Conservation (phyloP, 2,888 invertebrate genomes). For the Scaptomyza reducta region DNA sequence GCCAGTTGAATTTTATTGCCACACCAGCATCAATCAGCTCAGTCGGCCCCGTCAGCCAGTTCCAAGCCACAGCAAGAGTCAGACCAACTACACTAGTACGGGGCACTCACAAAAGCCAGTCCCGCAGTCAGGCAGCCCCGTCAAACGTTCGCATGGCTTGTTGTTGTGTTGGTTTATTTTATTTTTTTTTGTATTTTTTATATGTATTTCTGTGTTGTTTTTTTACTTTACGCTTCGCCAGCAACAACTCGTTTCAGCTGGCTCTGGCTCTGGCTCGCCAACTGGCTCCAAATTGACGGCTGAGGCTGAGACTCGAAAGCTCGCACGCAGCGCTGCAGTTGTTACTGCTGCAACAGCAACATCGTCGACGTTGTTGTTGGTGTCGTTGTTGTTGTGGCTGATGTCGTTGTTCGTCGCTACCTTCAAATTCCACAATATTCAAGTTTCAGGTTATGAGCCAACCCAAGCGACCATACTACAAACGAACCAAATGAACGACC, state of each 20-base stretch:
- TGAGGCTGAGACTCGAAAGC: conserved; percentile 73
- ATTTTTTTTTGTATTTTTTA: conserved; percentile 34
- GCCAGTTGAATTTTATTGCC: conserved; percentile 75
- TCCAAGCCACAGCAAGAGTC: conserved; percentile 19
- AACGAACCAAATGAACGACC: conserved; percentile 44
- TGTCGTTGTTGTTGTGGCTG: conserved; percentile 30
- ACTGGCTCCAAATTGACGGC: conserved; percentile 76
- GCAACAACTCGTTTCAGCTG: conserved; percentile 75
- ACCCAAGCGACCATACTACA: conserved; percentile 54
- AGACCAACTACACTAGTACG: conserved; percentile 26
- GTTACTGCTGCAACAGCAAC: conserved; percentile 43
- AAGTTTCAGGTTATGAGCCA: conserved; percentile 80
- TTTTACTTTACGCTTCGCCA: conserved; percentile 71
- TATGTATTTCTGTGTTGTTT: neutral
- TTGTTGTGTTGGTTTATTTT: neutral
- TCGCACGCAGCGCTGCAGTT: conserved; percentile 72
- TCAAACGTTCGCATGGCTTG: conserved; percentile 45
- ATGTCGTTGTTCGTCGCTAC: conserved; percentile 60
- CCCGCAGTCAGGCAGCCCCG: conserved; percentile 48
- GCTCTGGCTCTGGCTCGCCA: conserved; percentile 40
- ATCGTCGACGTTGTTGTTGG: conserved; percentile 30
- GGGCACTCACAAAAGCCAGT: conserved; percentile 53
- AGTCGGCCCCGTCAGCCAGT: conserved; percentile 29
- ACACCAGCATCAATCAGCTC: conserved; percentile 65
- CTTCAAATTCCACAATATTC: conserved; percentile 80